These are phyloP conservation scores for Lacerta agilis DNA, from an alignment of 2,797 vertebrate species.

Conservation along the genomic window DNA sequence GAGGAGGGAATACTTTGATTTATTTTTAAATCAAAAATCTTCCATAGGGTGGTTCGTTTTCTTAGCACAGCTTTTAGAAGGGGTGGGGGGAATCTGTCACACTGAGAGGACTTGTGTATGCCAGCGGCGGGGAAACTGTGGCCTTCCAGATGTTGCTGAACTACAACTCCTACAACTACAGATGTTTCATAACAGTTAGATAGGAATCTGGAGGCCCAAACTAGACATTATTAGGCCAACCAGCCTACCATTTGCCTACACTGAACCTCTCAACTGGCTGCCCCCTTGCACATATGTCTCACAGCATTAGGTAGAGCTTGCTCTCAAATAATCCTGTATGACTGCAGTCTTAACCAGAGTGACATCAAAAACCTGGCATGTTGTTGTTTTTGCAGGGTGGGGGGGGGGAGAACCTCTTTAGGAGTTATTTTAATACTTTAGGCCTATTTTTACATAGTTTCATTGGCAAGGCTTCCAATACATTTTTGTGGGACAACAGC, in stretches of 20 bases:
- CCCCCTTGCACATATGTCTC: not conserved
- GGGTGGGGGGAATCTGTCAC: not conserved
- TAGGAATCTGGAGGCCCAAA: not conserved
- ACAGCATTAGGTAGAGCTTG: not conserved
- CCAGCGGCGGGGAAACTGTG: not conserved
- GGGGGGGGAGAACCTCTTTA: not conserved
- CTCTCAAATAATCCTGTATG: not conserved
- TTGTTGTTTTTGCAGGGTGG: not conserved
- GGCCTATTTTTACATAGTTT: constrained; percentile 7
- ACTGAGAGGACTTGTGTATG: not conserved
- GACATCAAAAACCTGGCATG: constrained; percentile 18
- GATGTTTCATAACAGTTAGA: not conserved
- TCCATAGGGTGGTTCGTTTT: not conserved
- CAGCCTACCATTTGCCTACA: not conserved
- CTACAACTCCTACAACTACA: not conserved
- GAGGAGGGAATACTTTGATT: not conserved
- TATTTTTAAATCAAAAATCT: not conserved
- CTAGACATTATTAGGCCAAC: too few species aligned
- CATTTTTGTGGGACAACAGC: constrained; percentile 56
- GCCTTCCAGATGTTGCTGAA: too few species aligned
- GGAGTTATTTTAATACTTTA: constrained; percentile 12
- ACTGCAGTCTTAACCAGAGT: not conserved
- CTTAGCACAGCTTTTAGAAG: not conserved
- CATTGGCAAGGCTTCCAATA: constrained; percentile 36
- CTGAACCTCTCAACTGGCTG: not conserved